Evolutionary conservation across 2,888 invertebrate genomes (phyloP).

Genomic region (Drosophila pseudotakahashii): DNA sequence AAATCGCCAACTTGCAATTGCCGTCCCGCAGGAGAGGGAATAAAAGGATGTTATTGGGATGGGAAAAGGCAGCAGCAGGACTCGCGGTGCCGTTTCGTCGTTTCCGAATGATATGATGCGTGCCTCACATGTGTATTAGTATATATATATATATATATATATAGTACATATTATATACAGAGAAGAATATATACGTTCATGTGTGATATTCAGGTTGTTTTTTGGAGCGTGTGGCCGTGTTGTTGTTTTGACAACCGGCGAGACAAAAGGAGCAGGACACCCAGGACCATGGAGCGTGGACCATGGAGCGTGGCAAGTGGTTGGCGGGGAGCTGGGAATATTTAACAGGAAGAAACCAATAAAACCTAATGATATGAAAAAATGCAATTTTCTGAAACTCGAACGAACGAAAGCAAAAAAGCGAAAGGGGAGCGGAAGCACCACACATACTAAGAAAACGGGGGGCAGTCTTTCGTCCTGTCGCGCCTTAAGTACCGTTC

Average conservation of each 20-base stretch:
- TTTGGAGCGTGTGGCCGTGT: slow-evolving; percentile 65
- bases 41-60: neutral
- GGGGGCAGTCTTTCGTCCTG: slow-evolving; percentile 12
- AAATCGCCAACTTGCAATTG: slow-evolving; percentile 77
- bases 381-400: slow-evolving; percentile 81
- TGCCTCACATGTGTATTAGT: slow-evolving; percentile 37
- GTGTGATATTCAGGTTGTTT: slow-evolving; percentile 53
- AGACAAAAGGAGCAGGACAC: slow-evolving; percentile 34
- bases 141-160: neutral
- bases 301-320: slow-evolving; percentile 9
- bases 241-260: slow-evolving; percentile 70
- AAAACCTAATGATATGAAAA: slow-evolving; percentile 84
- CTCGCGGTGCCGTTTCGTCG: slow-evolving; percentile 17
- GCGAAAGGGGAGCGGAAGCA: slow-evolving; percentile 14
- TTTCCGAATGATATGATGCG: slow-evolving; percentile 72
- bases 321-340: slow-evolving; percentile 50
- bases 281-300: slow-evolving; percentile 11
- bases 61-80: slow-evolving; percentile 36
- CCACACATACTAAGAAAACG: neutral
- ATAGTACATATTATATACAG: slow-evolving; percentile 5
- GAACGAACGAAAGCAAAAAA: slow-evolving; percentile 41
- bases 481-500: slow-evolving; percentile 43
- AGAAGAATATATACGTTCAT: slow-evolving; percentile 9
- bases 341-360: slow-evolving; percentile 83
- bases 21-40: slow-evolving; percentile 40